Evolutionary conservation across 2,888 invertebrate genomes (phyloP).

Genomic region (Pachymerium ferrugineum): DNA sequence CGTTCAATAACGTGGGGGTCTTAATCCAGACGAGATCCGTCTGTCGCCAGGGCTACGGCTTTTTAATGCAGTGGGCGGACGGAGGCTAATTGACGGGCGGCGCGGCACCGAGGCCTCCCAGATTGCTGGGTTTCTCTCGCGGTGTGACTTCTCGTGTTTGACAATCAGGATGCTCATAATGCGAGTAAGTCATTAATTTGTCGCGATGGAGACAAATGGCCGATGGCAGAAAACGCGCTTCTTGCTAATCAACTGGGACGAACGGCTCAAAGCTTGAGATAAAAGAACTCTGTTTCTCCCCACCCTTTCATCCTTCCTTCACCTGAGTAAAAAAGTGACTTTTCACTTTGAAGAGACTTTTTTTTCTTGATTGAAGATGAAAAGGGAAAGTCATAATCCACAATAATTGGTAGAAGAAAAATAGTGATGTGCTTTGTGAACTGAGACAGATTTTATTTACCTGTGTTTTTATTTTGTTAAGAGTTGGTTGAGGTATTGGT

Average conservation of each 20-base stretch:
- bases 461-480: too few species aligned
- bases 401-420: too few species aligned
- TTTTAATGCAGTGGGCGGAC: slow-evolving; percentile 32
- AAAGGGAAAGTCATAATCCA: too few species aligned
- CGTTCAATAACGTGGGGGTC: slow-evolving; percentile 13
- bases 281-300: too few species aligned
- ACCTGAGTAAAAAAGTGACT: background rate
- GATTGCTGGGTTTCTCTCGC: slow-evolving; percentile 5
- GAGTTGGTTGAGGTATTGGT: background rate
- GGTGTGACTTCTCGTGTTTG: slow-evolving; percentile 22
- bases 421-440: background rate
- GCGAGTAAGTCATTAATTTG: slow-evolving; percentile 27
- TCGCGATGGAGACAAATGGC: slow-evolving; percentile 27
- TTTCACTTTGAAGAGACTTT: too few species aligned
- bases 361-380: too few species aligned
- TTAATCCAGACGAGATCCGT: slow-evolving; percentile 32
- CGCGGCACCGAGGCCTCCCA: slow-evolving; percentile 6
- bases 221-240: slow-evolving; percentile 5
- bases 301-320: background rate
- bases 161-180: slow-evolving; percentile 24
- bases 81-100: slow-evolving; percentile 29
- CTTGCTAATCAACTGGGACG: slow-evolving; percentile 2
- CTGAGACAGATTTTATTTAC: too few species aligned
- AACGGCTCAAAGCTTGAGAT: background rate
- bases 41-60: slow-evolving; percentile 31